Evolutionary conservation across 2,797 vertebrate genomes (phyloP), one percentile per base, ranked within the genome.

Genomic region (Smutsia gigantea): DNA sequence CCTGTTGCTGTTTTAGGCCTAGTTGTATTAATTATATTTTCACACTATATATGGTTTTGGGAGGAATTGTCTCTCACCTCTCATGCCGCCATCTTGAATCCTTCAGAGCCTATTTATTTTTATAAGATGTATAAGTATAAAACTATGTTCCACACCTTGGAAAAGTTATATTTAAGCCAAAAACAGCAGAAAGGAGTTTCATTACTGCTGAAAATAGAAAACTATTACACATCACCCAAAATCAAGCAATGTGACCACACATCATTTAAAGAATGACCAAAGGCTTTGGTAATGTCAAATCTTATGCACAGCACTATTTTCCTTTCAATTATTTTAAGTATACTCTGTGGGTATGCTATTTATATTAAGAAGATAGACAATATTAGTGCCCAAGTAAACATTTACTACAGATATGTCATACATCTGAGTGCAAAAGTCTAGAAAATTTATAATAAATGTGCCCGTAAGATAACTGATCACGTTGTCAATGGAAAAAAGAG

Each of bases 131-230:
- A 57, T 75, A 37, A 55, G 68, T 77, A 37, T 27, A 37, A 29
- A 72, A 39, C 79, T 72, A 72, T 23, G 68, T 51, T 37, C 6
- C 11, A 69, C 19, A 74, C 12, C 39, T 59, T 66, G 51, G 39
- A 86, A 77, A 64, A 64, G 29, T 57, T 93, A 46, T 34, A 83
- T 37, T 69, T 87, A 42, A 46, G 46, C 21, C 53, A 86, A 78
- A 29, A 96, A 77, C 31, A 66, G 25, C 53, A 69, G 68, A 90
- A 81, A 75, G 37, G 34, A 64, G 23, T 90, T 89, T 93, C 42
- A 31, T 71, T 64, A 37, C 42, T 87, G 49, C n/a, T 83, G 51
- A 78, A 77, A 82, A 69, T 63, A 55, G 53, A 25, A 64, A 69
- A 57, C 29, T 46, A 68, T 34, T 19, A 42, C 37, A 59, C 57